A percentile compares a stretch with the other conserved stretches of the same genome.
phyloP scores from a whole-genome alignment of 2,797 vertebrate genomes.

The Spheniscus humboldti region DNA sequence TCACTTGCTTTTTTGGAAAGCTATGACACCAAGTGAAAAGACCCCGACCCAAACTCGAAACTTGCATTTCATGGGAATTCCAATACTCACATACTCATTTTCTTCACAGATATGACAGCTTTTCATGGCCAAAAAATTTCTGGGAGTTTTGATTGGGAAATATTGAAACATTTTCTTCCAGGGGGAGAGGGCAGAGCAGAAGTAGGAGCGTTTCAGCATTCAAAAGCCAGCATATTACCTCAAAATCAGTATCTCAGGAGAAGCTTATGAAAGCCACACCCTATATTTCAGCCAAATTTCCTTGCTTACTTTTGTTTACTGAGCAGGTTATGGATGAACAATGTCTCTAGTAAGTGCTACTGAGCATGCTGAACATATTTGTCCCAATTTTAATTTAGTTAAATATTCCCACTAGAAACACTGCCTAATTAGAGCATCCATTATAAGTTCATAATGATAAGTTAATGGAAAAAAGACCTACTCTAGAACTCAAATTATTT shows the following conservation, averaged over 20 bases:
- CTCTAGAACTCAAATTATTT: conserved; percentile 3
- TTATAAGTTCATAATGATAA: conserved; percentile 45
- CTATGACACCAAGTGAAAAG: not conserved
- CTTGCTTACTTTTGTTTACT: not conserved
- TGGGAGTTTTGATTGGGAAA: not conserved
- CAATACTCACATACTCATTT: fast-evolving
- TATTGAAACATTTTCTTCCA: not conserved
- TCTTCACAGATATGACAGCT: not conserved
- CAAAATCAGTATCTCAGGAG: not conserved
- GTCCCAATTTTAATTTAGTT: conserved; percentile 44
- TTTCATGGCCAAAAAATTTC: not conserved
- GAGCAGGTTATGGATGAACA: not conserved
- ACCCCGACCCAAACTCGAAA: not conserved
- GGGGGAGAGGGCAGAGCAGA: not conserved
- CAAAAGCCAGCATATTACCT: not conserved
- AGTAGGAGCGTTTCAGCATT: not conserved
- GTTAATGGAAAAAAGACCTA: conserved; percentile 17
- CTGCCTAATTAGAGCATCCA: conserved; percentile 41
- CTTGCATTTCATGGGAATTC: not conserved
- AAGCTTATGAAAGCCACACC: not conserved
- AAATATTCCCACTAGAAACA: conserved; percentile 31
- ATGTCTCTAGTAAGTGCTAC: not conserved
- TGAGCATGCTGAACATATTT: not conserved
- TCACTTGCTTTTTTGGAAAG: not conserved
- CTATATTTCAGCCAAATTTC: not conserved